Conservation (phyloP, 2,797 vertebrate species). For the Etheostoma perlongum region DNA sequence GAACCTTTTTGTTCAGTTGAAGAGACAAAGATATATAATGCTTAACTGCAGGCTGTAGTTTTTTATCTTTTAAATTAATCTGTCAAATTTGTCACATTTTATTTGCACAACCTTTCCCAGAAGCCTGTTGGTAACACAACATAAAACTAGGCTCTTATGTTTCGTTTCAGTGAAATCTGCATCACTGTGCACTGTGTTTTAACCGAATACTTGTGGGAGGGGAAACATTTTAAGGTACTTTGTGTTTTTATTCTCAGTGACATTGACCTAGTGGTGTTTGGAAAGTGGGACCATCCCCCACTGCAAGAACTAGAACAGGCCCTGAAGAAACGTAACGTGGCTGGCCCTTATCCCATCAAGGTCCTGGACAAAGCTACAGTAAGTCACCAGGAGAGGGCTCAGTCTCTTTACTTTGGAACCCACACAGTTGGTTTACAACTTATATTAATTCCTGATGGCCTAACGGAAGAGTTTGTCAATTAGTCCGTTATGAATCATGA, state of each 20-base stretch:
- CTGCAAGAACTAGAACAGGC: conserved; percentile 96
- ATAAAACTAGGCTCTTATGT: not conserved
- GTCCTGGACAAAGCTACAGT: conserved; percentile 99
- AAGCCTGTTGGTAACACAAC: not conserved
- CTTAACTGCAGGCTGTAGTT: not conserved
- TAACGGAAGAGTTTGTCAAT: not conserved
- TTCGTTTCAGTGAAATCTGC: not conserved
- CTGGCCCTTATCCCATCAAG: conserved; percentile 95
- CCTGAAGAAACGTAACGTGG: conserved; percentile 92
- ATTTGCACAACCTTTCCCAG: not conserved
- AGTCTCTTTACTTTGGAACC: too few relatives aligned
- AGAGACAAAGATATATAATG: not conserved
- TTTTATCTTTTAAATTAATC: not conserved
- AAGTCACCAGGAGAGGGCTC: conserved; percentile 63
- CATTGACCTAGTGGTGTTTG: conserved; percentile 98
- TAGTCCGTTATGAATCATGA: not conserved
- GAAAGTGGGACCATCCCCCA: conserved; percentile 95
- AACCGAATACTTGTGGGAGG: not conserved
- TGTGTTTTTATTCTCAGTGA: conserved; percentile 84
- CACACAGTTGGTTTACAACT: too few relatives aligned
- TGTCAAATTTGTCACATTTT: not conserved
- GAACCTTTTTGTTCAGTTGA: not conserved
- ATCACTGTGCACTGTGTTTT: not conserved
- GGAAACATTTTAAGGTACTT: not conserved
- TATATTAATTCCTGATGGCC: too few relatives aligned